These are phyloP conservation scores for Sesamia inferens DNA, from an alignment of 2,888 invertebrate genomes.

Conservation along the genomic window DNA sequence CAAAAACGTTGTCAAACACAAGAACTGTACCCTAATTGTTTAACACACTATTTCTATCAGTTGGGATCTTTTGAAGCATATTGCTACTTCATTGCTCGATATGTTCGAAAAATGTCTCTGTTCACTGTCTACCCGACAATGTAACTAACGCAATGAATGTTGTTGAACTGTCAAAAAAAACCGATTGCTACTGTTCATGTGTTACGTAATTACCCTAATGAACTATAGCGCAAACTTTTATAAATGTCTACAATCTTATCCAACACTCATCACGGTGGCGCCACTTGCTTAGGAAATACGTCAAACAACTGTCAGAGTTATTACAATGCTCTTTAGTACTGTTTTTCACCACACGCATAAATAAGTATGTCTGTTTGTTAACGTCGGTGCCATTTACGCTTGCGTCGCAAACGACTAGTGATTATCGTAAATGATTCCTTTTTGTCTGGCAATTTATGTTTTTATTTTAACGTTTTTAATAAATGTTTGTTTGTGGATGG, in stretches of 20 bases:
- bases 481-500: conserved; percentile 13
- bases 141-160: no score
- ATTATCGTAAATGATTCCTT: conserved; percentile 57
- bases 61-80: no score
- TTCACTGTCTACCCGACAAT: no score
- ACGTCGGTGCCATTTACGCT: conserved; percentile 37
- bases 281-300: conserved; percentile 22
- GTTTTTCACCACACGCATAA: conserved; percentile 4
- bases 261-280: conserved; percentile 7
- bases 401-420: conserved; percentile 49
- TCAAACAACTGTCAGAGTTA: conserved; percentile 25
- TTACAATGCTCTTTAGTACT: conserved; percentile 31
- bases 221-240: conserved; percentile 46
- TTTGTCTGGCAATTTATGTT: conserved; percentile 50
- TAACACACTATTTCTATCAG: no score
- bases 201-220: no score
- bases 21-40: not conserved
- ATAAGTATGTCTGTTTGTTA: conserved; percentile 25
- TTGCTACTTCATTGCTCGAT: no score
- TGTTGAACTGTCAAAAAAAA: no score
- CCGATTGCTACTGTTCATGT: no score
- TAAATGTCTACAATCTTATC: conserved; percentile 33
- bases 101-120: no score
- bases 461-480: conserved; percentile 41
- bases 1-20: conserved; percentile 61